Conservation (phyloP, 2,113 vertebrate genomes). For the Zonotrichia leucophrys region DNA sequence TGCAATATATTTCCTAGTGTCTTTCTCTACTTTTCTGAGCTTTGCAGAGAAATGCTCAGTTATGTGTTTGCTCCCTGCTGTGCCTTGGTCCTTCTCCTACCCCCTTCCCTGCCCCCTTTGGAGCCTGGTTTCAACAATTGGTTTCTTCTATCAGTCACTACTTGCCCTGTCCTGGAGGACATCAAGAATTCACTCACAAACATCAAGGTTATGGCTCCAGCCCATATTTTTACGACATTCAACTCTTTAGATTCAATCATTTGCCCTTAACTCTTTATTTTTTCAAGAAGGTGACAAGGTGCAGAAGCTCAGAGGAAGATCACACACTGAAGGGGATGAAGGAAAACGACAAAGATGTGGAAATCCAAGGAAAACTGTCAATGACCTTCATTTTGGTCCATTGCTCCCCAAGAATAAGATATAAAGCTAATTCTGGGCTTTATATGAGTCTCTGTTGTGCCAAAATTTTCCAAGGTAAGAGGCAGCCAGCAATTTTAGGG, state of each 20-base stretch:
- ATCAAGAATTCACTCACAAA: background rate
- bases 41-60: background rate
- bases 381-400: accelerated
- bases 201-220: background rate
- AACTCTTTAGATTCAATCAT: background rate
- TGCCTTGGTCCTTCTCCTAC: background rate
- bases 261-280: background rate
- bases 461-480: background rate
- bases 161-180: background rate
- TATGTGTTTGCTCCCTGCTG: background rate
- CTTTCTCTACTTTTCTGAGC: background rate
- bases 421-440: background rate
- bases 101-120: background rate
- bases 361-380: background rate
- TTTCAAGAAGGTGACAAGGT: background rate
- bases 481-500: background rate
- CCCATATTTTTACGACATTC: background rate
- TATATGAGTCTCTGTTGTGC: accelerated
- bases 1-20: background rate
- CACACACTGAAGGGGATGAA: accelerated
- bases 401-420: background rate
- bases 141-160: background rate
- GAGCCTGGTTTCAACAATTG: background rate
- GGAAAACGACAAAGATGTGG: background rate
- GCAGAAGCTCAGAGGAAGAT: background rate